Base-by-base conservation (phyloP, 2,888 invertebrate species). In the Diplolepis rosae region DNA sequence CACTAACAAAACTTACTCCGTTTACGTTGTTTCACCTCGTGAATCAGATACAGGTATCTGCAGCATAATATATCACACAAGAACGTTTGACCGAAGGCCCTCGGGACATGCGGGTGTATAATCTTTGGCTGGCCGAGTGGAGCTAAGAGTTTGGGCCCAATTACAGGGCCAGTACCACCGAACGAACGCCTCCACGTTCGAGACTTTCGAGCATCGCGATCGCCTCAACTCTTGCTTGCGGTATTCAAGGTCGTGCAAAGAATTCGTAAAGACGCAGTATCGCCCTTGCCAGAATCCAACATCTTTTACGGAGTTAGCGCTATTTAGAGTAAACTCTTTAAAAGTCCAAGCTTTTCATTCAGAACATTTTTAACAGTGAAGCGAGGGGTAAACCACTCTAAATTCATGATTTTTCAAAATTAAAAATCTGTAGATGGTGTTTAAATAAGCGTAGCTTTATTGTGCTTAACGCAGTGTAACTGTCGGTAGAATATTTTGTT, bases 71-170 rank as follows among this genome's bases (percentile, higher is more conserved):
- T 88, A 87, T 87, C 86, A 88, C 87, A 85, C 82, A 84, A 82
- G 84, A 85, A 80, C 83, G 82, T 82, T 84, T 79, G 85, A 83
- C 79, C 81, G 81, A 78, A 81, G 80, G 79, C 84, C 88, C 88
- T 85, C 85, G 78, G 88, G 88, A 88, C 87, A 88, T 82, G 84
- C 87, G 89, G 88, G 89, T 88, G 89, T 89, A 88, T 89, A 89
- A 89, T 89, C 88, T 88, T 85, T 85, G 84, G 82, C 84, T 83
- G 85, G 83, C 80, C 84, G 84, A 85, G 84, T 81, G 83, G 82
- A 83, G 83, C 85, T 84, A 84, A 85, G 83, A 85, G 85, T 87
- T 88, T 87, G 86, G 88, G 84, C 86, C 88, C 88, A 89, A 89
- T 89, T 89, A 89, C 88, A 88, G 88, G 88, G 89, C 87, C 86